Percentiles rank a stretch among this genome's conserved stretches.
These are phyloP conservation scores for Melikaiella ostensackeni DNA, from an alignment of 2,888 invertebrate genomes.

Conservation along the genomic window DNA sequence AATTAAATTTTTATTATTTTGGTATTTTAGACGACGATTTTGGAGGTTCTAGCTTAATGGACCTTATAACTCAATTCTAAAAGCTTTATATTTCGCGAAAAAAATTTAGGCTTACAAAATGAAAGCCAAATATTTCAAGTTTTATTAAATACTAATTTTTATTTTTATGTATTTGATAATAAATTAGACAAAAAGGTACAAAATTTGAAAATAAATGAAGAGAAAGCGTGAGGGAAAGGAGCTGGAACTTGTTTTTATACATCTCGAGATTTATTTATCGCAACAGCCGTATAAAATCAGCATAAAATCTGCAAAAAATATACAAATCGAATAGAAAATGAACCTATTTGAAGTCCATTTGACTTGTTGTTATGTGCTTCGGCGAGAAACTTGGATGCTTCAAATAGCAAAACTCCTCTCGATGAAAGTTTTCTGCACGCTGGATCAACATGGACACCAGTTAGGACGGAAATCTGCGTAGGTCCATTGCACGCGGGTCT, in stretches of 20 bases:
- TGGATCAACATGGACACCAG: conserved; percentile 69
- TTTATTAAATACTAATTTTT: too few species aligned
- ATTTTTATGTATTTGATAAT: too few species aligned
- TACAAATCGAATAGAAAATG: conserved; percentile 36
- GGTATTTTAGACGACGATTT: too few species aligned
- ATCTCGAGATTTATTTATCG: background rate
- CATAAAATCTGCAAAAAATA: background rate
- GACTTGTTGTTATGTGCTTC: conserved; percentile 69
- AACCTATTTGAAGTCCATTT: conserved; percentile 71
- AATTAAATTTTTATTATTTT: too few species aligned
- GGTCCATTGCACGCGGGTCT: conserved; percentile 66
- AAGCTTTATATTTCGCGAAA: too few species aligned
- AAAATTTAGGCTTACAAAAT: too few species aligned
- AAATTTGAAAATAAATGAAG: too few species aligned
- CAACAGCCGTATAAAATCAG: background rate
- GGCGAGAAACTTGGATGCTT: conserved; percentile 68
- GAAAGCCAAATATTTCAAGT: too few species aligned
- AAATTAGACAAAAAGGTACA: too few species aligned
- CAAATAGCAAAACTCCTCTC: conserved; percentile 69
- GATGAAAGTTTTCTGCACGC: conserved; percentile 65
- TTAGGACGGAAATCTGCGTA: conserved; percentile 66
- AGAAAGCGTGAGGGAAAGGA: too few species aligned
- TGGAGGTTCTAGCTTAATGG: too few species aligned
- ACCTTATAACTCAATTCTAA: too few species aligned
- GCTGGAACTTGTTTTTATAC: background rate